A percentile compares a stretch with the other conserved stretches of the same genome.
Evolutionary conservation across 2,797 vertebrate genomes (phyloP).

Genomic region (Australoheros facetus): DNA sequence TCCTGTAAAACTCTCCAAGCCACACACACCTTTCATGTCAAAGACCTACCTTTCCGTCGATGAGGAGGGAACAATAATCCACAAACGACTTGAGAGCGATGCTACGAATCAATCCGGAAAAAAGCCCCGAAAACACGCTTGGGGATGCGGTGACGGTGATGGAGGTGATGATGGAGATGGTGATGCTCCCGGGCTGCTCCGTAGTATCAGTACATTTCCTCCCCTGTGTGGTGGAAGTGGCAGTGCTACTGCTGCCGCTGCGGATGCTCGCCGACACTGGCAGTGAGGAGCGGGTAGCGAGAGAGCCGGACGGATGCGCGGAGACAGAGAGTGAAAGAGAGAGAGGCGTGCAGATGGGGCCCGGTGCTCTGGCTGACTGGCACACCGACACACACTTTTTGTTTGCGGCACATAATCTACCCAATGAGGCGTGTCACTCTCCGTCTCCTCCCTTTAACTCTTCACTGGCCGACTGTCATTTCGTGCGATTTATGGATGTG

Average conservation of each 20-base stretch:
- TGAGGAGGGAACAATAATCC: constrained; percentile 77
- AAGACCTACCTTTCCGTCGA: constrained; percentile 61
- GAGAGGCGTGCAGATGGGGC: constrained; percentile 88
- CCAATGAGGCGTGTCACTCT: constrained; percentile 98
- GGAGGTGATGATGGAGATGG: constrained; percentile 33
- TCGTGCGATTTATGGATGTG: constrained; percentile 62
- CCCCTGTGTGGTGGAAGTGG: constrained; percentile 67
- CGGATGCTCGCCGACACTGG: constrained; percentile 44
- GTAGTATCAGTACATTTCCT: constrained; percentile 82
- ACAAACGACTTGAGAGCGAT: constrained; percentile 60
- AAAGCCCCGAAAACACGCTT: constrained; percentile 30
- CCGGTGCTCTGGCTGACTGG: constrained; percentile 91
- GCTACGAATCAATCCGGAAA: constrained; percentile 27
- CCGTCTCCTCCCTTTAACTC: constrained; percentile 97
- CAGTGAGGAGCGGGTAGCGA: constrained; percentile 30
- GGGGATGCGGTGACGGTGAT: constrained; percentile 19
- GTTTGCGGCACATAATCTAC: constrained; percentile 98
- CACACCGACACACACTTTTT: constrained; percentile 97
- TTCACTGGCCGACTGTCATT: constrained; percentile 81
- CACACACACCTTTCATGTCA: neutral
- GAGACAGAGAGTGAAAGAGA: constrained; percentile 32
- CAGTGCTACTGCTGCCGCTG: constrained; percentile 58
- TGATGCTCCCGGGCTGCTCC: constrained; percentile 52
- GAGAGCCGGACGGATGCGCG: constrained; percentile 39
- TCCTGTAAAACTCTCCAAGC: constrained; percentile 20